Percentiles rank a stretch among this genome's conserved stretches.
These are phyloP conservation scores for Tachina lurida DNA, from an alignment of 2,888 invertebrate genomes.

Conservation along the genomic window DNA sequence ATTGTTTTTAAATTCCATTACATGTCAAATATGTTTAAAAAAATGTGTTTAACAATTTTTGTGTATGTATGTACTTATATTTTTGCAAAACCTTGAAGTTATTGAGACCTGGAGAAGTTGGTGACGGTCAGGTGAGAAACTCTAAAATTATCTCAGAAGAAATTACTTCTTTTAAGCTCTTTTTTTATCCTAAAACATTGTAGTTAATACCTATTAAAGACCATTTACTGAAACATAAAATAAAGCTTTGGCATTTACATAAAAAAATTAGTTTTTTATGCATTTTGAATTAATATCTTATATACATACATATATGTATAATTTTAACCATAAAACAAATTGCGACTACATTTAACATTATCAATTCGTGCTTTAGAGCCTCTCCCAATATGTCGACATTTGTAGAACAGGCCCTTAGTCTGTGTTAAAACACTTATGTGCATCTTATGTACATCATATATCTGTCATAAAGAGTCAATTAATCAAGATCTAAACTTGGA, in stretches of 20 bases:
- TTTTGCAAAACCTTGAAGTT: conserved; percentile 78
- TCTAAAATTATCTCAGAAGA: conserved; percentile 77
- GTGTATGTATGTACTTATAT: conserved; percentile 49
- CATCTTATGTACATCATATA: no score
- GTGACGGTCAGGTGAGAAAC: conserved; percentile 86
- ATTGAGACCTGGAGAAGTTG: conserved; percentile 91
- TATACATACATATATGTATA: background rate
- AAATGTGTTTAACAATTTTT: conserved; percentile 47
- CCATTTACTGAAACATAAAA: conserved; percentile 13
- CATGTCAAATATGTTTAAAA: conserved; percentile 40
- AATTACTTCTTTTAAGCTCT: background rate
- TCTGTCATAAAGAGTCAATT: no score
- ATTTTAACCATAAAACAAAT: conserved; percentile 18
- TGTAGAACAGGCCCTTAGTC: no score
- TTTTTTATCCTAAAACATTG: conserved; percentile 21
- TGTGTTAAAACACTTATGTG: no score
- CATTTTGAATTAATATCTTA: conserved; percentile 2
- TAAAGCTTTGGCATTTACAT: conserved; percentile 22
- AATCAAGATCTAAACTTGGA: no score
- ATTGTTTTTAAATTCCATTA: conserved; percentile 30
- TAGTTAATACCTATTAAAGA: conserved; percentile 31
- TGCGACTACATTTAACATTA: background rate
- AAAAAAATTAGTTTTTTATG: background rate
- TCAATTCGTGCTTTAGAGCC: no score
- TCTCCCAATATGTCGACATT: no score